A percentile compares a stretch with the other conserved stretches of the same genome.
Evolutionary conservation across 2,113 vertebrate genomes (phyloP).

Genomic region (Paraplagusia blochii): DNA sequence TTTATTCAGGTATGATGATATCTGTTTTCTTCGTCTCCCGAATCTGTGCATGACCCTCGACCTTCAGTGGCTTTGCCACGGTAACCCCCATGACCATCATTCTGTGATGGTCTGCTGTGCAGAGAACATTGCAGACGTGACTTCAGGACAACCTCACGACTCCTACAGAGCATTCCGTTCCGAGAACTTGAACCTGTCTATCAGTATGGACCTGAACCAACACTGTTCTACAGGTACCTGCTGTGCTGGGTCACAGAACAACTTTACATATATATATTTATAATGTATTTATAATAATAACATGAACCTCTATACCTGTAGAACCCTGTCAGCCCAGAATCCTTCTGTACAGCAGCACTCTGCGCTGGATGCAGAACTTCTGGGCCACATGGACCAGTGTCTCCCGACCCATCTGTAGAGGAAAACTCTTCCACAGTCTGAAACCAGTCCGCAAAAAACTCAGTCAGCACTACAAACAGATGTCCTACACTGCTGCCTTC

Average conservation of each 20-base stretch:
- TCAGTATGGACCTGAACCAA: conserved; percentile 92
- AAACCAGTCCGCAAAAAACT: conserved; percentile 91
- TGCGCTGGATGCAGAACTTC: conserved; percentile 99
- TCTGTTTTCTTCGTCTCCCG: conserved; percentile 93
- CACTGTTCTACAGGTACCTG: conserved; percentile 67
- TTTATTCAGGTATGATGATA: conserved; percentile 88
- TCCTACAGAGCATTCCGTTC: conserved; percentile 97
- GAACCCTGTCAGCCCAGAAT: conserved; percentile 87
- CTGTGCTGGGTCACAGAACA: too few relatives aligned
- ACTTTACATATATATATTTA: not conserved
- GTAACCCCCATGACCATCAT: conserved; percentile 94
- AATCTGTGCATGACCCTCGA: conserved; percentile 93
- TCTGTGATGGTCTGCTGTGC: conserved; percentile 87
- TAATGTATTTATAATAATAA: not conserved
- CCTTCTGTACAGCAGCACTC: conserved; percentile 95
- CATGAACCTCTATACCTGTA: conserved; percentile 39
- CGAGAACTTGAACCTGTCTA: conserved; percentile 93
- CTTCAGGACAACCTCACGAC: conserved; percentile 88
- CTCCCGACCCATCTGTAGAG: conserved; percentile 93
- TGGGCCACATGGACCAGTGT: conserved; percentile 96
- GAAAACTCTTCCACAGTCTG: conserved; percentile 93
- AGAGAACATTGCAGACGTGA: conserved; percentile 84
- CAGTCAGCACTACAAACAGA: conserved; percentile 95
- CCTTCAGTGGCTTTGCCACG: conserved; percentile 95
- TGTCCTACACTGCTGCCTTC: conserved; percentile 91